Conservation (phyloP, 2,113 vertebrate genomes). For the Lycaon pictus region DNA sequence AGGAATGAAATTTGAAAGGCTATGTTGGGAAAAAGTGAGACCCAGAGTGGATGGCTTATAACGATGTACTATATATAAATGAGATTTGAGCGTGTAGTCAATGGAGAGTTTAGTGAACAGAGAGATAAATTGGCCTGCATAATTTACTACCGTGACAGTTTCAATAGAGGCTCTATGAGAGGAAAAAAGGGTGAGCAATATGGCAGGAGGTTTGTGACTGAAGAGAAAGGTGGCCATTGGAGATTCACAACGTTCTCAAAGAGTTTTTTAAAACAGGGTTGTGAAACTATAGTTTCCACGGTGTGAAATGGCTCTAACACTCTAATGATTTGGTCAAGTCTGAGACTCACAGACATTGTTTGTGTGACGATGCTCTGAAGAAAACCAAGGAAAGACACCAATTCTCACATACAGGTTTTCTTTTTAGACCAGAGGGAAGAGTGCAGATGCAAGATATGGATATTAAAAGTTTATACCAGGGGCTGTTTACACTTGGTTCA, state of each 20-base stretch:
- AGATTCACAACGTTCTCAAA: not conserved
- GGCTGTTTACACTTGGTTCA: not conserved
- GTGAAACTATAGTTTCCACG: not conserved
- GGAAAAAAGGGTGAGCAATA: fast-evolving
- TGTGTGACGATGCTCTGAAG: not conserved
- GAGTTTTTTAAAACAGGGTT: fast-evolving
- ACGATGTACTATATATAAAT: not conserved
- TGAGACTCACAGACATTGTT: not conserved
- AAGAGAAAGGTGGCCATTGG: not conserved
- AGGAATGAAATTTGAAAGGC: not conserved
- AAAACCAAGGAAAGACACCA: not conserved
- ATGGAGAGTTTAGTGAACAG: not conserved
- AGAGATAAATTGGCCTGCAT: not conserved
- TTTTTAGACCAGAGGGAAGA: not conserved
- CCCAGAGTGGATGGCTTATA: not conserved
- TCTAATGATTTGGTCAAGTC: not conserved
- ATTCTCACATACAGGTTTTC: not conserved
- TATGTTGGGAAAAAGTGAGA: not conserved
- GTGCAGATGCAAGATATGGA: not conserved
- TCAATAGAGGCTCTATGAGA: not conserved
- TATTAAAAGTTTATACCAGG: not conserved
- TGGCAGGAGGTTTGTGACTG: not conserved
- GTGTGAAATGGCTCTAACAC: not conserved
- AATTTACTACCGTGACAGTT: not conserved
- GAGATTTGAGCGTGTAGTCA: not conserved